Conservation (phyloP, 2,113 vertebrate species). For the Nanger granti region DNA sequence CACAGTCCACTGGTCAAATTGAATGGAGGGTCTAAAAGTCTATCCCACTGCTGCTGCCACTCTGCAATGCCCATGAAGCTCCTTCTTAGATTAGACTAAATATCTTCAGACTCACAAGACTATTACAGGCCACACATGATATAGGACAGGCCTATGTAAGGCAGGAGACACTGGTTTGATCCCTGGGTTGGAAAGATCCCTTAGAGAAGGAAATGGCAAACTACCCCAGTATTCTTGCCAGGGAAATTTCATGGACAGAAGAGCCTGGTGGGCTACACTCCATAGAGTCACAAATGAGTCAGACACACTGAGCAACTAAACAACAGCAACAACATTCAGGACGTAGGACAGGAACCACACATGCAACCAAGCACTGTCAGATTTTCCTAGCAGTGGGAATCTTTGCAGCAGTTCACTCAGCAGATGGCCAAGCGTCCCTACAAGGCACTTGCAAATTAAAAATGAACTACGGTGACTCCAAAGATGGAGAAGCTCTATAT, state of each 20-base stretch:
- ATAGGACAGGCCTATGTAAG: not conserved
- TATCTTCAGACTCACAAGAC: not conserved
- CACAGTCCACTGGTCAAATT: not conserved
- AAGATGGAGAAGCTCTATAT: not conserved
- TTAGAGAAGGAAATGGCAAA: not conserved
- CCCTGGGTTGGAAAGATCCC: not conserved
- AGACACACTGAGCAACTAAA: not conserved
- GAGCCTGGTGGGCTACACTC: not conserved
- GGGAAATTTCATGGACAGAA: not conserved
- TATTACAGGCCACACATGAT: not conserved
- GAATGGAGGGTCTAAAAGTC: not conserved
- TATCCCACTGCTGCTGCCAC: too few species aligned
- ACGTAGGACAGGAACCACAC: not conserved
- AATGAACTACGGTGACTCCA: not conserved
- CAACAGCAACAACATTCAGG: not conserved
- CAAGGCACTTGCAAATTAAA: not conserved
- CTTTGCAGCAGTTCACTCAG: not conserved
- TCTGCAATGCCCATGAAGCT: not conserved
- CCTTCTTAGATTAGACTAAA: not conserved
- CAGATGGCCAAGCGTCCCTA: not conserved
- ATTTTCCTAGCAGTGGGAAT: not conserved
- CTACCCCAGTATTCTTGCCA: not conserved
- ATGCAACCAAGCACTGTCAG: not conserved
- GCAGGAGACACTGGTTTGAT: not conserved
- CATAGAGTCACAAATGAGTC: not conserved